Evolutionary conservation across 2,113 vertebrate genomes (phyloP), one percentile per base, ranked within the genome.

Genomic region (Boulengeromyrus knoepffleri): DNA sequence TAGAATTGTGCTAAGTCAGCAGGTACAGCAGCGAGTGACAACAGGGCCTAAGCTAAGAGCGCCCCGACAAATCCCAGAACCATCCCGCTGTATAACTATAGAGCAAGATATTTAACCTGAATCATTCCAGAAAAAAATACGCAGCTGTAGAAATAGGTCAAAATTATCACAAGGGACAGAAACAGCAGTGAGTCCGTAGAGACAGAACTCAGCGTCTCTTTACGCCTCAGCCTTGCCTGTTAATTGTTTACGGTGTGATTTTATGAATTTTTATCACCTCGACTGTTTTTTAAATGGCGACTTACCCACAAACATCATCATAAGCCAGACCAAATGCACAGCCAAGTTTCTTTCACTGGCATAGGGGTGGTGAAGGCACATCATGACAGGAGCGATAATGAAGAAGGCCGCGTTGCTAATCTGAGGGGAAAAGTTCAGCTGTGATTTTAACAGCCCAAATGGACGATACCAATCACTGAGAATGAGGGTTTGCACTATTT

Each of bases 341-440:
- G 94, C 95, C 91, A 95, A 3, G 10, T 96, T 93, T 0, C 97
- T 96, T 85, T 96, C 96, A 92, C 94, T 95, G 49, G 96, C 92
- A 0, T 99, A 99, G 0, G 97, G 96, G 17, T 95, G 94, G 90
- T 98, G 95, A 85, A 99, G 96, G 94, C 96, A 97, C 80, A 98
- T 94, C 96, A 99, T 96, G 31, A 96, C 93, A 0, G 97, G 97
- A 1, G 97, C 94, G 12, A 99, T 90, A 31, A 97, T 45, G 15
- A 99, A 96, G 95, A 99, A 99, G 88, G 94, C 36, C 7, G 98
- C 94, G 93, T 96, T 99, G 97, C 97, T 99, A 93, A 98, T 94
- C 99, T 99, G 94, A 87, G 90, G 89, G 77, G 2, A 89, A 89
- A 90, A 92, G 5, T 62, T 17, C 74, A 19, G 74, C 17, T 39